phyloP scores from a whole-genome alignment of 1,140 invertebrate genomes.

The Brachionus asplanchnoidis region DNA sequence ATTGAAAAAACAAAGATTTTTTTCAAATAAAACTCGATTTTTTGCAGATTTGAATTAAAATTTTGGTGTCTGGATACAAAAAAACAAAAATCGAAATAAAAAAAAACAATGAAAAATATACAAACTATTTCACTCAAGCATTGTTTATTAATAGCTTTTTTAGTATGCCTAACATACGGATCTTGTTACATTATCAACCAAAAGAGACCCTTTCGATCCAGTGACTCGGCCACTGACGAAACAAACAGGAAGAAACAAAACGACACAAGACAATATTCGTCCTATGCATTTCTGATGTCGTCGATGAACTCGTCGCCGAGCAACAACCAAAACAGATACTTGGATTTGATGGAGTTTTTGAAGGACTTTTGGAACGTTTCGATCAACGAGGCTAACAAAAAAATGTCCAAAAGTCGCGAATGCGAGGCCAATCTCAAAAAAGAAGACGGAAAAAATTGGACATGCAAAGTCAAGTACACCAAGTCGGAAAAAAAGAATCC shows the following conservation, averaged over 20 bases:
- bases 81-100: background rate
- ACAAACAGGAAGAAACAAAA: background rate
- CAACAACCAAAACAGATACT: background rate
- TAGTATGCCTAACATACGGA: background rate
- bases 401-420: background rate
- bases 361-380: background rate
- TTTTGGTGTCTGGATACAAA: background rate
- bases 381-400: conserved; percentile 4
- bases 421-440: background rate
- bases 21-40: background rate
- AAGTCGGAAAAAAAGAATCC: background rate
- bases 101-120: background rate
- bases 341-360: background rate
- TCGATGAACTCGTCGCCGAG: background rate
- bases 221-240: background rate
- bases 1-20: too few species aligned
- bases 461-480: background rate
- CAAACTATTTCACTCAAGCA: background rate
- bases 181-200: background rate
- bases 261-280: background rate
- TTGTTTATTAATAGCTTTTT: background rate
- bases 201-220: background rate
- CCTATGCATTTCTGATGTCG: background rate
- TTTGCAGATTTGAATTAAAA: background rate
- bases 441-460: conserved; percentile 13